These are phyloP conservation scores for Myotis daubentonii DNA, from an alignment of 2,797 vertebrate genomes.

Conservation along the genomic window DNA sequence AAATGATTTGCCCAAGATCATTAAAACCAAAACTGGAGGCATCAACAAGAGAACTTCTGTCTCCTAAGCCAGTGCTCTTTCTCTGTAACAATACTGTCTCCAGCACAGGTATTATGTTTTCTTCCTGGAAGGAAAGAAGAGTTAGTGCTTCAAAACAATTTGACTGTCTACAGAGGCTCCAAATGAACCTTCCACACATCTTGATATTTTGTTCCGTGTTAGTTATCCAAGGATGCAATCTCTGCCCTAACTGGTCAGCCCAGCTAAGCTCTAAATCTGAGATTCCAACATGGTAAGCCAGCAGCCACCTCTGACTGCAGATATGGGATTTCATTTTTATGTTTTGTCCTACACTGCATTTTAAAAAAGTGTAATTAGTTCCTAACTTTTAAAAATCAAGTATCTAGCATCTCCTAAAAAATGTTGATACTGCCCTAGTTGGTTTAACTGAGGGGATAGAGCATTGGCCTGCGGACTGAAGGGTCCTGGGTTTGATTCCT, in stretches of 20 bases:
- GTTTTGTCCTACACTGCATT: not conserved
- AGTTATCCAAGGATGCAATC: not conserved
- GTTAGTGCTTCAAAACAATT: not conserved
- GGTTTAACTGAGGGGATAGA: too few relatives aligned
- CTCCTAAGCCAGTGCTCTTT: not conserved
- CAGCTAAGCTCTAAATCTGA: not conserved
- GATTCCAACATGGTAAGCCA: not conserved
- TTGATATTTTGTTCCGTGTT: not conserved
- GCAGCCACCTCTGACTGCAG: not conserved
- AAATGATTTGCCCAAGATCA: not conserved
- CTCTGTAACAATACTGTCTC: not conserved
- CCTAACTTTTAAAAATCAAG: slow-evolving; percentile 16
- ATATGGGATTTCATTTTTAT: not conserved
- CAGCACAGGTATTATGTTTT: not conserved
- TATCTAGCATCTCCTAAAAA: not conserved
- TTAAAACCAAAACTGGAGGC: not conserved
- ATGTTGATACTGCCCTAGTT: too few relatives aligned
- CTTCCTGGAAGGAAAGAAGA: slow-evolving; percentile 1
- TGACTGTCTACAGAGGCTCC: not conserved
- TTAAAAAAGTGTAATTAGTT: not conserved
- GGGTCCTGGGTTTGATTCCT: too few relatives aligned
- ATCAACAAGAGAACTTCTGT: not conserved
- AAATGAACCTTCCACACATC: not conserved
- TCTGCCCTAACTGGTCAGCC: not conserved
- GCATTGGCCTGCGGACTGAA: too few relatives aligned